A percentile compares a stretch with the other conserved stretches of the same genome.
Evolutionary conservation across 2,113 vertebrate species (phyloP).

Genomic region (Atlantisia rogersi): DNA sequence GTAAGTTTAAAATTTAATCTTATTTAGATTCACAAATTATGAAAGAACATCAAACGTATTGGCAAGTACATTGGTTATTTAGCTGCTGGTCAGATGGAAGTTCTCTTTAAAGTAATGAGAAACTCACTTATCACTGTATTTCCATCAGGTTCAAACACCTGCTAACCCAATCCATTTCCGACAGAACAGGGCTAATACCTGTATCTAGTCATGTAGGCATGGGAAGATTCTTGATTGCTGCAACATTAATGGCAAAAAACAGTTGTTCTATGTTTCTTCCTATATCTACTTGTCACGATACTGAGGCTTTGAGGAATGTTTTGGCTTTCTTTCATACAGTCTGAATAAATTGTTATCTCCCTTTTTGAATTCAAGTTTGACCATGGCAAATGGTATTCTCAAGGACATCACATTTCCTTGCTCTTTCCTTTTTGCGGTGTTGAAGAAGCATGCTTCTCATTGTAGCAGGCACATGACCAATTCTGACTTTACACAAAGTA

Average conservation of each 20-base stretch:
- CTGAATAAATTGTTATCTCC: conserved; percentile 69
- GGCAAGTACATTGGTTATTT: conserved; percentile 66
- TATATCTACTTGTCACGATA: conserved; percentile 84
- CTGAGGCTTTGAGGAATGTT: conserved; percentile 82
- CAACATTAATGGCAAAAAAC: not conserved
- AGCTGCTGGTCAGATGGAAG: conserved; percentile 82
- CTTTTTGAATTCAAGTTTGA: conserved; percentile 71
- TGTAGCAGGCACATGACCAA: conserved; percentile 77
- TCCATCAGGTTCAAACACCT: conserved; percentile 81
- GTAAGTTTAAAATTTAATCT: conserved; percentile 20
- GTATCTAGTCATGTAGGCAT: conserved; percentile 83
- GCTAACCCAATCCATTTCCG: conserved; percentile 80
- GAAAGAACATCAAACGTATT: conserved; percentile 40
- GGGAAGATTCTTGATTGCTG: conserved; percentile 71
- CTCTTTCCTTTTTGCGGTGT: conserved; percentile 80
- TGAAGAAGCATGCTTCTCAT: conserved; percentile 87
- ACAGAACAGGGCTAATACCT: conserved; percentile 80
- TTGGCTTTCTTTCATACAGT: conserved; percentile 80
- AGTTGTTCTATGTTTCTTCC: conserved; percentile 73
- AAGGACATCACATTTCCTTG: conserved; percentile 80
- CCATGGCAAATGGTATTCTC: conserved; percentile 69
- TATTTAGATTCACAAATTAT: conserved; percentile 5
- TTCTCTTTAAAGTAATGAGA: conserved; percentile 70
- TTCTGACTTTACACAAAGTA: conserved; percentile 72
- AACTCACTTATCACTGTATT: conserved; percentile 88